phyloP scores from a whole-genome alignment of 2,888 invertebrate genomes.

The Neoitamus cyanurus region DNA sequence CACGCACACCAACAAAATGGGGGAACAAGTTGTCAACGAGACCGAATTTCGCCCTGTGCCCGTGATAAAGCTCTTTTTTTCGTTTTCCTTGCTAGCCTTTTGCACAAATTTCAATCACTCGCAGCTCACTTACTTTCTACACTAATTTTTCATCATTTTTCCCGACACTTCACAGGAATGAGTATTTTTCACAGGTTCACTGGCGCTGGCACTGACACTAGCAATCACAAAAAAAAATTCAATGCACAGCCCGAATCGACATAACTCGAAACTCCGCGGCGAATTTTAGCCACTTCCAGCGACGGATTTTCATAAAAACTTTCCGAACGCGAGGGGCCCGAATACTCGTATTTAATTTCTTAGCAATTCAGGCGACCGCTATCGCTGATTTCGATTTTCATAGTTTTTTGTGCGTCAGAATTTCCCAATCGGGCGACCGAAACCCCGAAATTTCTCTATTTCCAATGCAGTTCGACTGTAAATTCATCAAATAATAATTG shows the following conservation, averaged over 20 bases:
- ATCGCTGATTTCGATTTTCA: conserved; percentile 6
- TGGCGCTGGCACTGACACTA: background rate
- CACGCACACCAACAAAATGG: conserved; percentile 21
- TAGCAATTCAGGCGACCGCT: background rate
- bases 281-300: conserved; percentile 8
- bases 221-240: background rate
- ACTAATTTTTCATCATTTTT: background rate
- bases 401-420: conserved; percentile 27
- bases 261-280: conserved; percentile 10
- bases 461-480: conserved; percentile 37
- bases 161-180: background rate
- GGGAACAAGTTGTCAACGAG: conserved; percentile 42
- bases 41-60: conserved; percentile 16
- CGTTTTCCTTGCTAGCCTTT: background rate
- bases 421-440: conserved; percentile 8
- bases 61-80: conserved; percentile 30
- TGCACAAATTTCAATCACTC: conserved; percentile 22
- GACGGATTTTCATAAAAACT: background rate
- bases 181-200: background rate
- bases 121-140: background rate
- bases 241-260: background rate
- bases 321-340: conserved; percentile 8
- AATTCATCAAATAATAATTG: conserved; percentile 49
- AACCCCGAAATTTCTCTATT: conserved; percentile 11
- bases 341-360: background rate